Conservation (phyloP, 2,797 vertebrate species). For the Anniella stebbinsi region DNA sequence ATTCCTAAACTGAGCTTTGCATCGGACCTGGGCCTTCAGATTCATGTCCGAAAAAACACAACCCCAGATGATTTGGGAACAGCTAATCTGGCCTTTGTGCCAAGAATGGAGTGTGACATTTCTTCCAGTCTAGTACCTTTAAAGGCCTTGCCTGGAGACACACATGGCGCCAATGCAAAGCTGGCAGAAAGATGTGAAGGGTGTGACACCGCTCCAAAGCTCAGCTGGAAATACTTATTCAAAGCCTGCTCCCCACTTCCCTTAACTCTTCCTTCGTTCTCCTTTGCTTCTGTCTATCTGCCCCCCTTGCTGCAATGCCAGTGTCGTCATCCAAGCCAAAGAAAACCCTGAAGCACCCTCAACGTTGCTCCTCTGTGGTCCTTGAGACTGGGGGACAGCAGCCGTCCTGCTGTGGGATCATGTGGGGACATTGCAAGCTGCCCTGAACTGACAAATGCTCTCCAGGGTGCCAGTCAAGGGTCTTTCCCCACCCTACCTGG, state of each 20-base stretch:
- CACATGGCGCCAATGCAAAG: too few species aligned
- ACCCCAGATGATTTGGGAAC: background rate
- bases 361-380: too few species aligned
- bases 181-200: background rate
- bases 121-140: conserved; percentile 5
- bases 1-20: background rate
- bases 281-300: background rate
- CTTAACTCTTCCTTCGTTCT: background rate
- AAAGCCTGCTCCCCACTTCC: background rate
- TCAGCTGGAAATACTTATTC: background rate
- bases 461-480: too few species aligned
- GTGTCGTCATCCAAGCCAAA: background rate
- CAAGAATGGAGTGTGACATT: background rate
- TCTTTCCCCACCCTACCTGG: too few species aligned
- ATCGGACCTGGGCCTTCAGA: background rate
- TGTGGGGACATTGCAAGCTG: too few species aligned
- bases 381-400: too few species aligned
- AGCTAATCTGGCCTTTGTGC: background rate
- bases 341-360: background rate
- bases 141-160: background rate
- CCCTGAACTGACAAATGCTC: too few species aligned
- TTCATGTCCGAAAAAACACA: background rate
- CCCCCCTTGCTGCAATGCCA: background rate
- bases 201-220: background rate
- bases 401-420: too few species aligned